Conservation (phyloP, 2,113 vertebrate genomes). For the Oreochromis niloticus region DNA sequence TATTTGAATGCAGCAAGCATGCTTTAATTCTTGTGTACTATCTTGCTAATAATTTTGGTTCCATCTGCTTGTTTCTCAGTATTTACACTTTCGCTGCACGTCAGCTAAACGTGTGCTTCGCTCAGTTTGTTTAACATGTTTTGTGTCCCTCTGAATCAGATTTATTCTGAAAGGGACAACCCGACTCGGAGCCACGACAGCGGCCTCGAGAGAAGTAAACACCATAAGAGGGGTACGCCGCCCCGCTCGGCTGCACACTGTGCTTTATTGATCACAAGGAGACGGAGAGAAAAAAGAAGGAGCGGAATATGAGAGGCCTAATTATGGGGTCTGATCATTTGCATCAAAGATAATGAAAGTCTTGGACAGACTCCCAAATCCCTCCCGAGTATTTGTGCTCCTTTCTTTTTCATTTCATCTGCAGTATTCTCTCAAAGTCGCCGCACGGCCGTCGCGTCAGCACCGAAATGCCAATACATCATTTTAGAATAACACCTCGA, state of each 20-base stretch:
- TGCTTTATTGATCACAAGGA: slow-evolving; percentile 58
- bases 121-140: background rate
- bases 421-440: slow-evolving; percentile 16
- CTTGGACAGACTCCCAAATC: slow-evolving; percentile 70
- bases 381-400: slow-evolving; percentile 46
- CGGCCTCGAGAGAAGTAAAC: slow-evolving; percentile 22
- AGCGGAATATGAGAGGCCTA: slow-evolving; percentile 60
- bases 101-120: background rate
- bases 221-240: slow-evolving; percentile 9
- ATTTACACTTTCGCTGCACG: background rate
- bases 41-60: background rate
- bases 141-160: background rate
- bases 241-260: slow-evolving; percentile 26
- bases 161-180: slow-evolving; percentile 1
- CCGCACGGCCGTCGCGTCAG: background rate
- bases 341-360: slow-evolving; percentile 75
- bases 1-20: background rate
- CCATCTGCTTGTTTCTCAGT: background rate
- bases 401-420: slow-evolving; percentile 31
- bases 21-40: background rate
- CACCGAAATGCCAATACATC: slow-evolving; percentile 56
- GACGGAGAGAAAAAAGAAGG: background rate
- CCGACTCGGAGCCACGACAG: slow-evolving; percentile 22
- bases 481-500: slow-evolving; percentile 54
- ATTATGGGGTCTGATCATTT: slow-evolving; percentile 73